phyloP scores from a whole-genome alignment of 2,888 invertebrate species.

The Caprella mutica region DNA sequence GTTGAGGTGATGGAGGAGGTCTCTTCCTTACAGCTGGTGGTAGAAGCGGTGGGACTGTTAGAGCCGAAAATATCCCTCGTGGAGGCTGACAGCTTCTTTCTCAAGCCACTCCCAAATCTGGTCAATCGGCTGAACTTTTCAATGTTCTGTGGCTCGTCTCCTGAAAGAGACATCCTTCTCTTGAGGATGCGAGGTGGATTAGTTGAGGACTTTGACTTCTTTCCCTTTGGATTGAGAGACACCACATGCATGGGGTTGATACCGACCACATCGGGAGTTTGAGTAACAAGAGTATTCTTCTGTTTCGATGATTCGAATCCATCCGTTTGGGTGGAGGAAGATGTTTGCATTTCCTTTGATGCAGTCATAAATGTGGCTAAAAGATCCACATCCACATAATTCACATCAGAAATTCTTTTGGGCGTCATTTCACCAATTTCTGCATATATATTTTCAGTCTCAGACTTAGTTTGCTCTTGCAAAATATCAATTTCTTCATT shows the following conservation, averaged over 20 bases:
- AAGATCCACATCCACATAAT: no score
- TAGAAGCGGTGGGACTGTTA: background rate
- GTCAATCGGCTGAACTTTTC: constrained; percentile 23
- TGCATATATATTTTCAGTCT: no score
- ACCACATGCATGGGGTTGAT: constrained; percentile 8
- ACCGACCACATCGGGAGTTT: no score
- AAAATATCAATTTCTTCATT: no score
- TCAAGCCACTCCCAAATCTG: constrained; percentile 26
- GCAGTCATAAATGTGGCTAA: no score
- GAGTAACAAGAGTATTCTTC: no score
- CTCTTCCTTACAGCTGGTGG: constrained; percentile 7
- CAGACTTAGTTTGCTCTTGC: no score
- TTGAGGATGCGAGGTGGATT: constrained; percentile 12
- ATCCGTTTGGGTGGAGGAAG: no score
- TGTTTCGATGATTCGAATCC: no score
- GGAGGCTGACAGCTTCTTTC: constrained; percentile 26
- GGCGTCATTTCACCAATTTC: no score
- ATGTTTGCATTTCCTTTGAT: no score
- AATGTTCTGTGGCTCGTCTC: constrained; percentile 19
- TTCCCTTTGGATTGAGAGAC: background rate
- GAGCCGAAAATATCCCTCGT: constrained; percentile 20
- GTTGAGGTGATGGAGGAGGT: constrained; percentile 5
- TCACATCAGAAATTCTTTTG: no score
- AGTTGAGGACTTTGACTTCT: background rate
- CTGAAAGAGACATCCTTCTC: constrained; percentile 21